Evolutionary conservation across 2,888 invertebrate genomes (phyloP).

Genomic region (Thera britannica): DNA sequence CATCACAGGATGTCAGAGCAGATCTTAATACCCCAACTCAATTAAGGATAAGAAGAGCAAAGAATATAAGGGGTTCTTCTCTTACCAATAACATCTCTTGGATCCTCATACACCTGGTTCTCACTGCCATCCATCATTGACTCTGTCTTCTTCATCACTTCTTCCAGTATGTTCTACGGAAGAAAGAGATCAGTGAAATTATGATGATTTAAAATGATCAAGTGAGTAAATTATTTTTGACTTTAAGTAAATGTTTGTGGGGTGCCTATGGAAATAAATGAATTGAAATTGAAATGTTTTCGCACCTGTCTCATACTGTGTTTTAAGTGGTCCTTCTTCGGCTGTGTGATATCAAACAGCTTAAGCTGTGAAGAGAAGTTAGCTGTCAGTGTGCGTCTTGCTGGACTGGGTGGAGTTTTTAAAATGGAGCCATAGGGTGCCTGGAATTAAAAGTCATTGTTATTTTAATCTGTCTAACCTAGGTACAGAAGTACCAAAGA

Average conservation of each 20-base stretch:
- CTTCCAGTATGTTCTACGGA: constrained; percentile 61
- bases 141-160: constrained; percentile 66
- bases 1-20: no score
- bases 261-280: no score
- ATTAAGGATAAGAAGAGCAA: no score
- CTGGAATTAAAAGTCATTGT: constrained; percentile 36
- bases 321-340: constrained; percentile 40
- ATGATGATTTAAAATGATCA: no score
- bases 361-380: constrained; percentile 64
- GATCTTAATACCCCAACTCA: no score
- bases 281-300: not conserved
- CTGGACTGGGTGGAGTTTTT: constrained; percentile 51
- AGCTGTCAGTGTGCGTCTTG: constrained; percentile 64
- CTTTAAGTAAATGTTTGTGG: no score
- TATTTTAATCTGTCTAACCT: no score
- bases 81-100: constrained; percentile 73
- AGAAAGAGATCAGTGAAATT: no score
- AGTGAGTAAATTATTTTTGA: no score
- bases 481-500: no score
- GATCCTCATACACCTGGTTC: constrained; percentile 76
- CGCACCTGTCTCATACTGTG: constrained; percentile 59
- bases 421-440: constrained; percentile 48
- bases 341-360: constrained; percentile 59
- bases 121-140: constrained; percentile 57
- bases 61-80: no score